Conservation (phyloP, 1,140 invertebrate genomes). For the Eulimnadia texana region DNA sequence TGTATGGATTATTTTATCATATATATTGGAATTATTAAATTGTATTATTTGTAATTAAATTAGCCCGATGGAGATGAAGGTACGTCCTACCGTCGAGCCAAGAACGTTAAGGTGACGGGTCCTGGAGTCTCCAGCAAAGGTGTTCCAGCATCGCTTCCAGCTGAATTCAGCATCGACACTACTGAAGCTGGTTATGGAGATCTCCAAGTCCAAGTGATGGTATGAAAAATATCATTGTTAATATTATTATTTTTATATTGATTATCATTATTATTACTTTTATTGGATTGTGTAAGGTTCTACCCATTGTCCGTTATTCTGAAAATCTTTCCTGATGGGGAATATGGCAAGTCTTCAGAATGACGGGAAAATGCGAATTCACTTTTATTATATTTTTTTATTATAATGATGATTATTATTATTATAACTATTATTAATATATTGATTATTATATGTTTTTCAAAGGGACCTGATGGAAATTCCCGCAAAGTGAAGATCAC, state of each 20-base stretch:
- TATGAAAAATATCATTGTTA: constrained; percentile 25
- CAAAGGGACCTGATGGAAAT: constrained; percentile 60
- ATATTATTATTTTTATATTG: not conserved
- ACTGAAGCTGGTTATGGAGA: constrained; percentile 63
- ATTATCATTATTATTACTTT: too few species aligned
- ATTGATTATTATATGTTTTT: constrained; percentile 17
- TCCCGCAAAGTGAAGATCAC: constrained; percentile 52
- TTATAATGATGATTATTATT: not conserved
- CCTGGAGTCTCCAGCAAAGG: constrained; percentile 50
- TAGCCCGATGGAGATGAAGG: constrained; percentile 59
- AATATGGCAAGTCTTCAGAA: too few species aligned
- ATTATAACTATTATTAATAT: constrained; percentile 17
- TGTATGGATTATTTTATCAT: too few species aligned
- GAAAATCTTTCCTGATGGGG: too few species aligned
- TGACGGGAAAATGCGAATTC: too few species aligned
- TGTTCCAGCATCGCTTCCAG: constrained; percentile 62
- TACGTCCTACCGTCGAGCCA: constrained; percentile 55
- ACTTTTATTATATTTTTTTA: not conserved
- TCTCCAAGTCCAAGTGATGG: constrained; percentile 61
- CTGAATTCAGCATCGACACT: constrained; percentile 65
- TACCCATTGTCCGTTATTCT: too few species aligned
- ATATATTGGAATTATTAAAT: constrained; percentile 1
- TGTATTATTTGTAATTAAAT: constrained; percentile 15
- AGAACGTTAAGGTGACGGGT: constrained; percentile 55
- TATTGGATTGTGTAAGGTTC: too few species aligned